A percentile compares a stretch with the other conserved stretches of the same genome.
Conservation (phyloP, 2,888 invertebrate species). For the Laspeyria flexula region DNA sequence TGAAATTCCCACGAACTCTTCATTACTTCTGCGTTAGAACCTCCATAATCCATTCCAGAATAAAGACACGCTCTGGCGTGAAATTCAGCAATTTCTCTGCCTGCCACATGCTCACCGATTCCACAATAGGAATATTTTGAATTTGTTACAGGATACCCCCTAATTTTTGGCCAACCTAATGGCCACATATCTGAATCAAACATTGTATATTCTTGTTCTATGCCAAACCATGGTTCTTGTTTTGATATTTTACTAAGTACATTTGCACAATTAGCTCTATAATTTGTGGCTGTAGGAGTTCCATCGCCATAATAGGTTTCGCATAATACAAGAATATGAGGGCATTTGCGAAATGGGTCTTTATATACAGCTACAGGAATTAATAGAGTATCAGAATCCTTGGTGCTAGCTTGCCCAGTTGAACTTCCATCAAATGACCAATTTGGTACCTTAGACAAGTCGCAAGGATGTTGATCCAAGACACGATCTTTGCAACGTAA, state of each 20-base stretch:
- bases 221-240: slow-evolving; percentile 94
- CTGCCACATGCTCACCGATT: slow-evolving; percentile 96
- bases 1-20: slow-evolving; percentile 97
- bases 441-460: slow-evolving; percentile 86
- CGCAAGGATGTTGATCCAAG: slow-evolving; percentile 85
- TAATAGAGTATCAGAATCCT: slow-evolving; percentile 95
- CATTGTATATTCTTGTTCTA: slow-evolving; percentile 96
- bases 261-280: slow-evolving; percentile 89
- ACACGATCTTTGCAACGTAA: slow-evolving; percentile 89
- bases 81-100: slow-evolving; percentile 97
- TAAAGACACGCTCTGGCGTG: slow-evolving; percentile 94
- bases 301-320: slow-evolving; percentile 92
- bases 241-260: slow-evolving; percentile 81
- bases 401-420: slow-evolving; percentile 93
- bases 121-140: slow-evolving; percentile 96
- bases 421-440: slow-evolving; percentile 98
- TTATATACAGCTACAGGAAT: slow-evolving; percentile 95
- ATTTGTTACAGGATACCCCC: slow-evolving; percentile 93
- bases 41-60: slow-evolving; percentile 95
- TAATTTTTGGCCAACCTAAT: slow-evolving; percentile 96
- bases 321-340: slow-evolving; percentile 95
- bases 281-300: slow-evolving; percentile 90
- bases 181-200: slow-evolving; percentile 94
- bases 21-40: slow-evolving; percentile 99
- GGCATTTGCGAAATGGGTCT: slow-evolving; percentile 95